Evolutionary conservation across 2,113 vertebrate species (phyloP).

Genomic region (Syngnathus floridae): DNA sequence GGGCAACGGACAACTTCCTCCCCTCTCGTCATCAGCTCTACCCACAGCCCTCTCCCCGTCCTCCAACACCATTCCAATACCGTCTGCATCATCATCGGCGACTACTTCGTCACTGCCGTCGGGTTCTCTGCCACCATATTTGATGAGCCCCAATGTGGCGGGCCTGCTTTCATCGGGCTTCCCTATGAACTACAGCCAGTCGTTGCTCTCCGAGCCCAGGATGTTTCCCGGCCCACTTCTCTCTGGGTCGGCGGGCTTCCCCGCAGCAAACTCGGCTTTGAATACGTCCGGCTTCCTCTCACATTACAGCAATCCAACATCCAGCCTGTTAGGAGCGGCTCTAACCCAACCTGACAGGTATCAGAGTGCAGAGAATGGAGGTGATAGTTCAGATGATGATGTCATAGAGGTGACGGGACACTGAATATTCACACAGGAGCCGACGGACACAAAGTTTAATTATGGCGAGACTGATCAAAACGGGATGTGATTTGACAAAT

Average conservation of each 20-base stretch:
- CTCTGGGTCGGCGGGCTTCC: conserved; percentile 72
- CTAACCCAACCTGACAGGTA: conserved; percentile 78
- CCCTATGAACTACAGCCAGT: conserved; percentile 84
- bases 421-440: conserved; percentile 53
- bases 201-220: conserved; percentile 81
- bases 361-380: conserved; percentile 77
- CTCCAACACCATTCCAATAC: conserved; percentile 76
- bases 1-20: conserved; percentile 56
- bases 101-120: conserved; percentile 81
- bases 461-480: conserved; percentile 8
- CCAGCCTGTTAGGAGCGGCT: conserved; percentile 82
- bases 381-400: conserved; percentile 93
- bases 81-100: conserved; percentile 75
- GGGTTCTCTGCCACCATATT: conserved; percentile 81
- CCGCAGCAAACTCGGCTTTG: conserved; percentile 74
- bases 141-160: conserved; percentile 86
- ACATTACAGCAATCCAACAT: conserved; percentile 78
- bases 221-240: conserved; percentile 62
- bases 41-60: conserved; percentile 79
- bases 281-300: conserved; percentile 78
- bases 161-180: conserved; percentile 82
- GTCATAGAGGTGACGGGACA: conserved; percentile 96
- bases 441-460: conserved; percentile 6
- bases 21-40: conserved; percentile 67
- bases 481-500: conserved; percentile 21